phyloP scores from a whole-genome alignment of 2,797 vertebrate species.

The Cyclopterus lumpus region DNA sequence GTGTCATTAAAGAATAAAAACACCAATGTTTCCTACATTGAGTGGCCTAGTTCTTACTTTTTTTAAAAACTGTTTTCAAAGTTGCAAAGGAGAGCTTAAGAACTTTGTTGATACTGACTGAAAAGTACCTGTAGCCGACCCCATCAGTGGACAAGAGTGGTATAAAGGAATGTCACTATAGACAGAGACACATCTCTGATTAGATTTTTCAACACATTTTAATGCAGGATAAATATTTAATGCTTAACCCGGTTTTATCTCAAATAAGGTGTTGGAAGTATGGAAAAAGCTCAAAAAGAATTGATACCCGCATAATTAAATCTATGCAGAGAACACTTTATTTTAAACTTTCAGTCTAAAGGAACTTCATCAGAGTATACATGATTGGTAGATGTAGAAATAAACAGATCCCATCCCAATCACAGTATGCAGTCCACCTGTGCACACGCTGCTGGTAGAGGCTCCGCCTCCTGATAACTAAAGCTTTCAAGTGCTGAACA shows the following conservation, averaged over 20 bases:
- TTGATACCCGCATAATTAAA: too few species aligned
- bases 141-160: not conserved
- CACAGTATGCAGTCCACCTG: not conserved
- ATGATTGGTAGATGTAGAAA: too few species aligned
- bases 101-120: not conserved
- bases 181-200: not conserved
- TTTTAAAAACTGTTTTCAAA: constrained; percentile 10
- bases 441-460: not conserved
- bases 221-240: too few species aligned
- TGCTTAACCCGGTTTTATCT: too few species aligned
- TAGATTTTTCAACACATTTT: not conserved
- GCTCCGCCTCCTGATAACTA: too few species aligned
- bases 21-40: constrained; percentile 1
- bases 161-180: not conserved
- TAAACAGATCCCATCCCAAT: too few species aligned
- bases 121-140: not conserved
- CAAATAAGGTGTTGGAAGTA: too few species aligned
- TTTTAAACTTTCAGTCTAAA: too few species aligned
- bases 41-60: constrained; percentile 10
- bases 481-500: too few species aligned
- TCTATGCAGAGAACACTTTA: too few species aligned
- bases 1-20: constrained; percentile 35
- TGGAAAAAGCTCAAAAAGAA: too few species aligned
- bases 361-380: too few species aligned
- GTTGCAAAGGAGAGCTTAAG: not conserved